Conservation (phyloP, 2,113 vertebrate genomes). For the Acanthisitta chloris region DNA sequence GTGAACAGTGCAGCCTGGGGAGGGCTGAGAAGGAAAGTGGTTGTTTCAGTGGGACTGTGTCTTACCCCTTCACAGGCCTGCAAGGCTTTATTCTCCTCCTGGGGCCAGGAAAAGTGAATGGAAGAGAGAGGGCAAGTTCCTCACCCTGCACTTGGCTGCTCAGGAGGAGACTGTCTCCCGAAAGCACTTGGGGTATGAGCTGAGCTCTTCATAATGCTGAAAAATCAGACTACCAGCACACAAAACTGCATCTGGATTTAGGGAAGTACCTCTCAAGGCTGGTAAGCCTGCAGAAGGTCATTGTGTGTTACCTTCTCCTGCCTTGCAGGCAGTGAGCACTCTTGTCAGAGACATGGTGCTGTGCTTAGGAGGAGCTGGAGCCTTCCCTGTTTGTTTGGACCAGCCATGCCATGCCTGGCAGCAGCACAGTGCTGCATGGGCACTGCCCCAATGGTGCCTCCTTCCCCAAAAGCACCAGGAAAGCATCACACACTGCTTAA, state of each 20-base stretch:
- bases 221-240: background rate
- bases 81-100: background rate
- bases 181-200: background rate
- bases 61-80: background rate
- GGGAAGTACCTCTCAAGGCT: background rate
- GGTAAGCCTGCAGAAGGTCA: background rate
- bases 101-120: background rate
- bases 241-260: background rate
- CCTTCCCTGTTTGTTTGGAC: rapidly evolving
- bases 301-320: rapidly evolving
- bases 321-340: background rate
- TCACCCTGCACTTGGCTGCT: rapidly evolving
- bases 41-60: background rate
- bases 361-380: background rate
- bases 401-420: rapidly evolving
- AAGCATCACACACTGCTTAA: rapidly evolving
- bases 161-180: background rate
- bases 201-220: background rate
- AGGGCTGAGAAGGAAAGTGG: background rate
- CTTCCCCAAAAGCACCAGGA: rapidly evolving
- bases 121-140: background rate
- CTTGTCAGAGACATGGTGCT: rapidly evolving
- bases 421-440: rapidly evolving
- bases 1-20: rapidly evolving
- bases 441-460: rapidly evolving